Percentiles rank a stretch among this genome's conserved stretches.
Conservation (phyloP, 2,888 invertebrate genomes). For the Clivina fossor region DNA sequence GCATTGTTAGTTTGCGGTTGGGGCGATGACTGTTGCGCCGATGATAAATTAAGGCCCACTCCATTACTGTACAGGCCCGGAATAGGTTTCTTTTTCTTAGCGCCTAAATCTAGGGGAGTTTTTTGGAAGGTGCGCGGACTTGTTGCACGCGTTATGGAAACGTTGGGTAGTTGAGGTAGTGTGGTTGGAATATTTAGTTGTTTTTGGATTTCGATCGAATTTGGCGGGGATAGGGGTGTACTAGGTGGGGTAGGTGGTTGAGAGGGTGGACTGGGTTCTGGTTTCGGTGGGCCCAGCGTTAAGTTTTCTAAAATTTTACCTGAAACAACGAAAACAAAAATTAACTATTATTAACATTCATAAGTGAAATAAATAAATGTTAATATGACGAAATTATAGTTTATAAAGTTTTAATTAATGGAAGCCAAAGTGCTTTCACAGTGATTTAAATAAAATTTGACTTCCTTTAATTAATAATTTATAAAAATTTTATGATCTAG, state of each 20-base stretch:
- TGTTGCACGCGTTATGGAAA: conserved; percentile 23
- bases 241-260: conserved; percentile 58
- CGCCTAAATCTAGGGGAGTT: conserved; percentile 45
- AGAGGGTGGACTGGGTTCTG: conserved; percentile 48
- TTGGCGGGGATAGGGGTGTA: conserved; percentile 53
- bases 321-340: conserved; percentile 39
- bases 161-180: conserved; percentile 32
- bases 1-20: too few species aligned
- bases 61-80: conserved; percentile 27
- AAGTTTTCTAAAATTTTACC: conserved; percentile 57
- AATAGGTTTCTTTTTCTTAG: conserved; percentile 40
- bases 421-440: too few species aligned
- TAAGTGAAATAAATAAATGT: not conserved
- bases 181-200: conserved; percentile 15
- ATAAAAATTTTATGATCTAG: too few species aligned
- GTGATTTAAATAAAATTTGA: too few species aligned
- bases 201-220: conserved; percentile 42
- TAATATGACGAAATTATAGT: not conserved
- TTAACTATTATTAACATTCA: not conserved
- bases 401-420: too few species aligned
- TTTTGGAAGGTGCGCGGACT: conserved; percentile 39
- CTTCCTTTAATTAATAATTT: too few species aligned
- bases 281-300: conserved; percentile 45
- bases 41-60: conserved; percentile 8
- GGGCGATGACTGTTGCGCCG: not conserved